Evolutionary conservation across 2,888 invertebrate genomes (phyloP).

Genomic region (Sturmia bella): DNA sequence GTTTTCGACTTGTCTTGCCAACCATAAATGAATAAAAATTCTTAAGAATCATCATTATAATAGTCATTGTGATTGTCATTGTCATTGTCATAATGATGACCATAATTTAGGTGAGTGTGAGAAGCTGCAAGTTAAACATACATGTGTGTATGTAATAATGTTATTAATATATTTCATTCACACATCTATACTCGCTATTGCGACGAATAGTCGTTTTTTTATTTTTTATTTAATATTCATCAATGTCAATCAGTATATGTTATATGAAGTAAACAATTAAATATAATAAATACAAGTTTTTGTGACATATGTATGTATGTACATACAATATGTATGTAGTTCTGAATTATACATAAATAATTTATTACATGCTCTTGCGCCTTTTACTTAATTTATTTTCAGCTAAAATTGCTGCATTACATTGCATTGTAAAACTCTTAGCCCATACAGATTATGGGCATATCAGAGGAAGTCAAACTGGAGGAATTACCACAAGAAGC

Average conservation of each 20-base stretch:
- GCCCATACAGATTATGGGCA: slow-evolving; percentile 81
- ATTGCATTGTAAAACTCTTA: slow-evolving; percentile 59
- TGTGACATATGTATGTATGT: slow-evolving; percentile 3
- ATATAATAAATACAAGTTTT: slow-evolving; percentile 45
- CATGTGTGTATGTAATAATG: neutral
- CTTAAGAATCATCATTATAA: slow-evolving; percentile 54
- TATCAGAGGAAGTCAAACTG: slow-evolving; percentile 82
- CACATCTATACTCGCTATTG: neutral
- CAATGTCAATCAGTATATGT: slow-evolving; percentile 63
- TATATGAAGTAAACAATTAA: slow-evolving; percentile 64
- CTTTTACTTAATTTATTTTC: slow-evolving; percentile 52
- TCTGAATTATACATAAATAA: too few species aligned
- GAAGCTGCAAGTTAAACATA: slow-evolving; percentile 22
- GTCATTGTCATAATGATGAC: slow-evolving; percentile 32
- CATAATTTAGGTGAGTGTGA: slow-evolving; percentile 11
- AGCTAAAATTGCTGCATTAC: slow-evolving; percentile 52
- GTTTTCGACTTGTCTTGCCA: slow-evolving; percentile 6
- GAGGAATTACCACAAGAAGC: slow-evolving; percentile 82
- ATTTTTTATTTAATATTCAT: slow-evolving; percentile 60
- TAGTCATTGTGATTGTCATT: slow-evolving; percentile 18
- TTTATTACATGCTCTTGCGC: slow-evolving; percentile 48
- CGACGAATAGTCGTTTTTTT: slow-evolving; percentile 15
- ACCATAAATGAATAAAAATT: slow-evolving; percentile 58
- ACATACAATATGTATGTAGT: too few species aligned
- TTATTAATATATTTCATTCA: neutral